A percentile compares a stretch with the other conserved stretches of the same genome.
phyloP scores from a whole-genome alignment of 2,888 invertebrate species.

The Orthosia gracilis region DNA sequence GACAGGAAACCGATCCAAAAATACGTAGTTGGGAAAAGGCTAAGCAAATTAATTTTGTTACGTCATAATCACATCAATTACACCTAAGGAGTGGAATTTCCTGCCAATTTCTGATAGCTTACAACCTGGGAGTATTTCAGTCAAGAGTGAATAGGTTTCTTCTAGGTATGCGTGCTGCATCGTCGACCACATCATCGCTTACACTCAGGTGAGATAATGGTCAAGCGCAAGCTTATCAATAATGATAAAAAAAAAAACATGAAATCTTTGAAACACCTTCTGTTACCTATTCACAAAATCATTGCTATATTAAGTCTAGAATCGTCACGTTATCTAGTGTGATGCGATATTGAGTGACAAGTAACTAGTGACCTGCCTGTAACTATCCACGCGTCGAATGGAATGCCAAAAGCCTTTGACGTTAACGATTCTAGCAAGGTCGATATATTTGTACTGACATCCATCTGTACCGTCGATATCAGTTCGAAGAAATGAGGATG shows the following conservation, averaged over 20 bases:
- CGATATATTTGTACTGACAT: neutral
- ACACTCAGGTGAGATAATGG: too few relatives aligned
- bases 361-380: neutral
- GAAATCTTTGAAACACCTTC: neutral
- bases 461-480: neutral
- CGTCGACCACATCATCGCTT: too few relatives aligned
- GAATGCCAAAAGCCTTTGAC: constrained; percentile 25
- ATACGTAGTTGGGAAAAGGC: too few relatives aligned
- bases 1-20: too few relatives aligned
- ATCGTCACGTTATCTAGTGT: neutral
- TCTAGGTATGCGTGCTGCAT: too few relatives aligned
- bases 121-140: too few relatives aligned
- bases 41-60: neutral
- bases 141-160: too few relatives aligned
- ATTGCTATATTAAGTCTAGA: neutral
- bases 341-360: constrained; percentile 1
- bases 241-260: too few relatives aligned
- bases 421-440: constrained; percentile 5
- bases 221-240: too few relatives aligned
- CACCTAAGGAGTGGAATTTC: too few relatives aligned
- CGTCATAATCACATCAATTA: neutral
- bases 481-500: neutral
- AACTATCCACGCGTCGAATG: constrained; percentile 2
- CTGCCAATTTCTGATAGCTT: too few relatives aligned
- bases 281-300: neutral